These are phyloP conservation scores for Craterocephalus amniculus DNA, from an alignment of 2,797 vertebrate genomes.

Conservation along the genomic window DNA sequence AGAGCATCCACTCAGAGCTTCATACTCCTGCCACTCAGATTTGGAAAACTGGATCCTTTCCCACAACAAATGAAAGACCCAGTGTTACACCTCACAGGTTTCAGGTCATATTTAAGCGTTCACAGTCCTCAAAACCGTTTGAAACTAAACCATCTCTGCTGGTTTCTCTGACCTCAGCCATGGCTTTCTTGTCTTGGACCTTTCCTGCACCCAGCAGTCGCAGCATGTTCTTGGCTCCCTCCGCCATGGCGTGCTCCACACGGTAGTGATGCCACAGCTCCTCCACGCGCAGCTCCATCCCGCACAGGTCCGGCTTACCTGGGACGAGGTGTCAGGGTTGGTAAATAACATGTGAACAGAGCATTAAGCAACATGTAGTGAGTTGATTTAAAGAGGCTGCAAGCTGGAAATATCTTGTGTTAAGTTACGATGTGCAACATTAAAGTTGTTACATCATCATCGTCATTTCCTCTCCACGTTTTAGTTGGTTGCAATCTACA, in stretches of 20 bases:
- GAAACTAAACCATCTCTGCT: not conserved
- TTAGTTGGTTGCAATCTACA: not conserved
- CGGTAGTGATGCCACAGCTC: slow-evolving; percentile 92
- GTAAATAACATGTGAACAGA: not conserved
- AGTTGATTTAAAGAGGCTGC: not conserved
- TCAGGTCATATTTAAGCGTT: not conserved
- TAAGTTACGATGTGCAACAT: not conserved
- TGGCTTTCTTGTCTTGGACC: slow-evolving; percentile 89
- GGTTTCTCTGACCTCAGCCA: slow-evolving; percentile 85
- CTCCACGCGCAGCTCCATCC: slow-evolving; percentile 87
- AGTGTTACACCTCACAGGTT: not conserved
- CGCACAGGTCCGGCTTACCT: slow-evolving; percentile 79
- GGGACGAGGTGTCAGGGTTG: slow-evolving; percentile 6
- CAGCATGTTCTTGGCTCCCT: slow-evolving; percentile 92
- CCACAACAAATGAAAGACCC: not conserved
- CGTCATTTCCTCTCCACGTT: too few species aligned
- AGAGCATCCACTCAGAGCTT: not conserved
- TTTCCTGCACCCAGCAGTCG: slow-evolving; percentile 87
- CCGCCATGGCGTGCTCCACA: slow-evolving; percentile 90
- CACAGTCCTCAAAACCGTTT: not conserved
- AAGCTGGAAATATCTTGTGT: not conserved
- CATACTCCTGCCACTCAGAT: not conserved
- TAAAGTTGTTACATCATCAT: not conserved
- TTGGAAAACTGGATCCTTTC: not conserved
- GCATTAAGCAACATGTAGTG: not conserved